phyloP scores from a whole-genome alignment of 2,113 vertebrate species.

The Tragelaphus strepsiceros region DNA sequence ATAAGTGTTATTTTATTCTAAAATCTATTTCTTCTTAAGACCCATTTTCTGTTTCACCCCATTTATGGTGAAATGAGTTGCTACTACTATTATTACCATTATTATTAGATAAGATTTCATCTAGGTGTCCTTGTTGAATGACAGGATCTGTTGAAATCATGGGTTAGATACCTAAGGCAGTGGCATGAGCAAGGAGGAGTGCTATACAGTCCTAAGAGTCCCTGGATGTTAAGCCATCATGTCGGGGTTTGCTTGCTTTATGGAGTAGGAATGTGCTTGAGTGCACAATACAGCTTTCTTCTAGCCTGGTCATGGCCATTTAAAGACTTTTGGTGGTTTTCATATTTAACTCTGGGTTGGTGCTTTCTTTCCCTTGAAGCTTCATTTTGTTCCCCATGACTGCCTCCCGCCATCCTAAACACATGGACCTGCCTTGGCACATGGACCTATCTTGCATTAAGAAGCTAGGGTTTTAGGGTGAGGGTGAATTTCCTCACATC shows the following conservation, averaged over 20 bases:
- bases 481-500: neutral
- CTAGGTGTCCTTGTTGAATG: neutral
- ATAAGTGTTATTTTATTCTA: neutral
- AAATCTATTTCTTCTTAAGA: neutral
- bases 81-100: neutral
- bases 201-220: neutral
- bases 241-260: neutral
- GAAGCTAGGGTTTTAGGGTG: slow-evolving; percentile 2
- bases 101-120: neutral
- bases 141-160: neutral
- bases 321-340: neutral
- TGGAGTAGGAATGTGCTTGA: neutral
- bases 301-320: neutral
- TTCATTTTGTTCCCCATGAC: neutral
- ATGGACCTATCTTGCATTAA: neutral
- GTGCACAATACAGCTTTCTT: neutral
- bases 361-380: neutral
- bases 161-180: neutral
- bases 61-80: neutral
- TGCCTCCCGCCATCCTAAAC: neutral
- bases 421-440: neutral
- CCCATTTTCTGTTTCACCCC: neutral
- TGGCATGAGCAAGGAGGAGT: neutral
- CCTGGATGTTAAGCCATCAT: neutral
- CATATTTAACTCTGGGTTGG: neutral